Evolutionary conservation across 2,113 vertebrate species (phyloP).

Genomic region (Mirounga angustirostris): DNA sequence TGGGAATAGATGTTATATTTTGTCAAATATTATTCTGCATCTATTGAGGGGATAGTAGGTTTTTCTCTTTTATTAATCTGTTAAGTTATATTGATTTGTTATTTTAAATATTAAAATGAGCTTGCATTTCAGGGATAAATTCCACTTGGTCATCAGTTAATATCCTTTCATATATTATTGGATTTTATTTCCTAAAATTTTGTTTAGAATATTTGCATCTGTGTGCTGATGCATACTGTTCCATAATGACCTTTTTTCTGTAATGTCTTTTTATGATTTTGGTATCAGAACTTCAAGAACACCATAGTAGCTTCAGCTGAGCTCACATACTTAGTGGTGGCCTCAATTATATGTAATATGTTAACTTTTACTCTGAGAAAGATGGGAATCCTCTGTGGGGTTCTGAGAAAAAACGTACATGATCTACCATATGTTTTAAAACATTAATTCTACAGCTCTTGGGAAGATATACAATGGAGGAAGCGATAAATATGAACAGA

Average conservation of each 20-base stretch:
- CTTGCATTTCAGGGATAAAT: not conserved
- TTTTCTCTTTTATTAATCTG: not conserved
- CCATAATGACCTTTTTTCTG: not conserved
- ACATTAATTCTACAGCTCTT: not conserved
- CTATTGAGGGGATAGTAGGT: not conserved
- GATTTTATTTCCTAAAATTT: not conserved
- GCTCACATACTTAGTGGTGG: not conserved
- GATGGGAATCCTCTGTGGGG: not conserved
- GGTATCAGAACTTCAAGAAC: not conserved
- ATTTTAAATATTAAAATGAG: not conserved
- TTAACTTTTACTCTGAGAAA: conserved; percentile 21
- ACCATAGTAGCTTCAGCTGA: not conserved
- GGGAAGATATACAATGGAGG: not conserved
- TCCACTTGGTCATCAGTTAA: not conserved
- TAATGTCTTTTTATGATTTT: not conserved
- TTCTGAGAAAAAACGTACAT: not conserved
- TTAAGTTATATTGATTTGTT: not conserved
- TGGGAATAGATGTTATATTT: not conserved
- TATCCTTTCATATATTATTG: not conserved
- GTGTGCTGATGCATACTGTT: not conserved
- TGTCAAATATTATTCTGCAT: not conserved
- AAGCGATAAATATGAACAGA: not conserved
- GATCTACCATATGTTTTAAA: not conserved
- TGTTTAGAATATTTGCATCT: not conserved
- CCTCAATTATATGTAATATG: not conserved